Percentiles rank a stretch among this genome's conserved stretches.
Evolutionary conservation across 2,113 vertebrate genomes (phyloP).

Genomic region (Sapajus apella): DNA sequence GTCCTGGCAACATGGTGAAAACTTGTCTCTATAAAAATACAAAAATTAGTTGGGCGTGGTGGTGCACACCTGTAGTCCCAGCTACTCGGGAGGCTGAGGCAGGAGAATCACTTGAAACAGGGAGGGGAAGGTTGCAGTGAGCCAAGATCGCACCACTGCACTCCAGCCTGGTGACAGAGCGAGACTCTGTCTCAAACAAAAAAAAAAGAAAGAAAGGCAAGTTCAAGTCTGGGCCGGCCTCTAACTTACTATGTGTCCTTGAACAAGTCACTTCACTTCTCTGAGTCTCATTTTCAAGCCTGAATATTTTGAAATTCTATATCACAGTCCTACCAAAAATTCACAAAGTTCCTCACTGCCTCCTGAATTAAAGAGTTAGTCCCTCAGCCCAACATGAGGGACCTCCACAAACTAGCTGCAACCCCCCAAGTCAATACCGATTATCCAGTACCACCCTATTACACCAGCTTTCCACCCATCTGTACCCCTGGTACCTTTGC

Average conservation of each 20-base stretch:
- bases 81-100: too few species aligned
- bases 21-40: too few species aligned
- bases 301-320: background rate
- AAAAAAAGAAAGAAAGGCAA: background rate
- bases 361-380: background rate
- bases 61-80: too few species aligned
- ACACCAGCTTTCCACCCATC: background rate
- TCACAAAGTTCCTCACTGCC: background rate
- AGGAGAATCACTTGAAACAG: too few species aligned
- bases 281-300: background rate
- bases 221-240: background rate
- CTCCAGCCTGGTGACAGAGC: too few species aligned
- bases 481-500: background rate
- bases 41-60: too few species aligned
- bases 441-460: background rate
- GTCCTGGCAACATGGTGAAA: too few species aligned
- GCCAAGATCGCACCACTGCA: too few species aligned
- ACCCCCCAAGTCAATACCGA: background rate
- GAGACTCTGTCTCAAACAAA: too few species aligned
- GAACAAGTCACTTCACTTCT: background rate
- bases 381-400: background rate
- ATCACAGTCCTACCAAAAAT: background rate
- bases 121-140: too few species aligned
- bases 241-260: background rate
- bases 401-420: background rate